A percentile compares a stretch with the other conserved stretches of the same genome.
Conservation (phyloP, 1,140 invertebrate genomes). For the Sminthurides bifidus region DNA sequence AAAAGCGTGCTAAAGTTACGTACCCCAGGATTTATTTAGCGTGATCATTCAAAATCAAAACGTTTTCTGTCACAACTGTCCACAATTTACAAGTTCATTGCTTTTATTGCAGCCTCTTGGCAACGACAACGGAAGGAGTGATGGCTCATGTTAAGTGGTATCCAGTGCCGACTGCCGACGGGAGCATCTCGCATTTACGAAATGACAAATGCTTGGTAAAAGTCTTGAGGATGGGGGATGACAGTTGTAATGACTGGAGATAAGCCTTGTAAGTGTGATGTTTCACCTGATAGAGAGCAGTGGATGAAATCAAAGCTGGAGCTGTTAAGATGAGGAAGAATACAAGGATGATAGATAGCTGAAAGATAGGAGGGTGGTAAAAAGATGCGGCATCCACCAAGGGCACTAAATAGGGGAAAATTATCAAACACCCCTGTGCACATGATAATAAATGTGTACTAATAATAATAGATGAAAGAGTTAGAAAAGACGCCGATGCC, state of each 20-base stretch:
- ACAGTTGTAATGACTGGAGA: neutral
- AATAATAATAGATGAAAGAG: slow-evolving; percentile 11
- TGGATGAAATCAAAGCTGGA: neutral
- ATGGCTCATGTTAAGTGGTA: no score
- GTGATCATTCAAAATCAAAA: no score
- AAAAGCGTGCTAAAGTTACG: no score
- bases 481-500: neutral
- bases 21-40: no score
- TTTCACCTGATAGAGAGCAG: neutral
- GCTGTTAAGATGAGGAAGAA: neutral
- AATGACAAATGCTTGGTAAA: no score
- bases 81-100: no score
- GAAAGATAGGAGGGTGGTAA: neutral
- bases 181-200: no score
- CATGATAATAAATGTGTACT: slow-evolving; percentile 11
- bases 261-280: neutral
- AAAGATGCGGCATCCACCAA: neutral
- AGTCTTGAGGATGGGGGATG: neutral
- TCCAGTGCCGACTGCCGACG: no score
- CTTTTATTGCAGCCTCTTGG: no score
- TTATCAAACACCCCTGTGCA: neutral
- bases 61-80: no score
- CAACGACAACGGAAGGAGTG: no score
- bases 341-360: neutral
- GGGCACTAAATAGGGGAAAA: slow-evolving; percentile 2